A percentile compares a stretch with the other conserved stretches of the same genome.
Evolutionary conservation across 2,113 vertebrate species (phyloP).

Genomic region (Crotalus viridis): DNA sequence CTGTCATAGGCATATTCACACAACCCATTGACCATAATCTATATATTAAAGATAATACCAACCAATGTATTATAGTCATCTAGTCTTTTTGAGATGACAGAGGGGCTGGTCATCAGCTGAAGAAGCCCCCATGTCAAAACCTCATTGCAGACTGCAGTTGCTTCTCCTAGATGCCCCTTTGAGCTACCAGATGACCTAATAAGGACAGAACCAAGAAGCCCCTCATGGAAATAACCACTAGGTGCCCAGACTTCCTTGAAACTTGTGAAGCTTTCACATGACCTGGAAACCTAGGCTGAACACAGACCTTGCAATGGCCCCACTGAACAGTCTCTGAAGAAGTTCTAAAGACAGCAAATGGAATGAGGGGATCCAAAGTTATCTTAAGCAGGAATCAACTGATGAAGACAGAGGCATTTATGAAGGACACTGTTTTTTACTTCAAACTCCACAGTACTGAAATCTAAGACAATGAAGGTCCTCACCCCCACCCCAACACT

Average conservation of each 20-base stretch:
- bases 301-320: neutral
- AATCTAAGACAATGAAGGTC: neutral
- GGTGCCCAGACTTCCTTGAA: neutral
- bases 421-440: neutral
- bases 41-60: neutral
- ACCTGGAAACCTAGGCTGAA: no score
- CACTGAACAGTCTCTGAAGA: neutral
- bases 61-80: neutral
- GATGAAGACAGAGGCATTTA: neutral
- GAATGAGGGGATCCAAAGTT: neutral
- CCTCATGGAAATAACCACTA: neutral
- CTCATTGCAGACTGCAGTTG: neutral
- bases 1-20: neutral
- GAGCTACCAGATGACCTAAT: neutral
- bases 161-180: neutral
- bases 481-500: neutral
- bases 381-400: neutral
- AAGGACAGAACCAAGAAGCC: neutral
- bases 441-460: neutral
- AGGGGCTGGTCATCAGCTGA: neutral
- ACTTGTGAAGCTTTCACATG: neutral
- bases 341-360: neutral
- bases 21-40: neutral
- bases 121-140: neutral
- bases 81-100: neutral